phyloP scores from a whole-genome alignment of 2,113 vertebrate species.

The Hypocryptadius cinnamomeus region DNA sequence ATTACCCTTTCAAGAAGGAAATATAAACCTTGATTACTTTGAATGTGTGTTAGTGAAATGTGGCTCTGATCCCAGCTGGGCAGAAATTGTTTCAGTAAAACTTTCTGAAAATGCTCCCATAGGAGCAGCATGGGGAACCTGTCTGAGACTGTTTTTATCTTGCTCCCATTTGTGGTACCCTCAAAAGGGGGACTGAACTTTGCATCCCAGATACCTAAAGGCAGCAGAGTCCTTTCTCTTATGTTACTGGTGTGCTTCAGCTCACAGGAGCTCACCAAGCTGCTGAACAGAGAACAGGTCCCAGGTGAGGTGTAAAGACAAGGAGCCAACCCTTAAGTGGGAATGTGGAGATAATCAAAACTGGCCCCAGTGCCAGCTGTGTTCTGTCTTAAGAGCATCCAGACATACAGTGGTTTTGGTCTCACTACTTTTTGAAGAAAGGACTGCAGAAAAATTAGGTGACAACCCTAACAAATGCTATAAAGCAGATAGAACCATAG shows the following conservation, averaged over 20 bases:
- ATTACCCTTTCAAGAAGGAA: slow-evolving; percentile 45
- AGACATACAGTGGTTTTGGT: rapidly evolving
- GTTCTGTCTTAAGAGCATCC: background rate
- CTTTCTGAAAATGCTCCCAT: rapidly evolving
- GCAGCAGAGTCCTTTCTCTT: background rate
- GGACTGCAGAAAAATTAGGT: background rate
- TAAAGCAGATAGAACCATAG: background rate
- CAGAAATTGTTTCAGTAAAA: background rate
- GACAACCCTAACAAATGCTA: background rate
- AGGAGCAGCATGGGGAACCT: background rate
- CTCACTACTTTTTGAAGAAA: background rate
- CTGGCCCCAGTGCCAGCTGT: background rate
- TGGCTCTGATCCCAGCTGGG: slow-evolving; percentile 29
- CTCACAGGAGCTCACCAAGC: rapidly evolving
- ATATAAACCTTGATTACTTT: slow-evolving; percentile 52
- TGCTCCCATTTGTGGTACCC: rapidly evolving
- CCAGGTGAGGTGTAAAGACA: rapidly evolving
- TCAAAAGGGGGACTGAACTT: background rate
- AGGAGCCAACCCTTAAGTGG: background rate
- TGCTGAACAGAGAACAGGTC: rapidly evolving
- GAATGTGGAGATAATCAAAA: background rate
- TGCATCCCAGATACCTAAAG: rapidly evolving
- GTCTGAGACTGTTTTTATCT: background rate
- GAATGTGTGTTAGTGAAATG: background rate
- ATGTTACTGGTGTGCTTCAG: rapidly evolving